Evolutionary conservation across 1,140 invertebrate genomes (phyloP).

Genomic region (Megalonaias nervosa): DNA sequence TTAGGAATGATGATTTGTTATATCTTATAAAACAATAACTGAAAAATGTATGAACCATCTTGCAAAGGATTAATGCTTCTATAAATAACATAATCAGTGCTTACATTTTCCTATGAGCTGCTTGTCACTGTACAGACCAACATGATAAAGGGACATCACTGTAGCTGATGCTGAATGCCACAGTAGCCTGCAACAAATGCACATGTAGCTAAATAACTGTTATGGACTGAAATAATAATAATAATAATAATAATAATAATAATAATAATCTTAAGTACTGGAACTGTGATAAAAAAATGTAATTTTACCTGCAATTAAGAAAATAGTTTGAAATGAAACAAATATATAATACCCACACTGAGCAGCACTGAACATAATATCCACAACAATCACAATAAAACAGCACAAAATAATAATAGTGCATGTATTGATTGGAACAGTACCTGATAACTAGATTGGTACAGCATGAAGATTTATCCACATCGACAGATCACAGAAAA

Average conservation of each 20-base stretch:
- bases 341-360: too few species aligned
- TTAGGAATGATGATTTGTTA: neutral
- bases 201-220: neutral
- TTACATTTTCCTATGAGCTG: slow-evolving; percentile 86
- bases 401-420: too few species aligned
- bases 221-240: neutral
- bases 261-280: neutral
- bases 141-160: slow-evolving; percentile 84
- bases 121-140: slow-evolving; percentile 89
- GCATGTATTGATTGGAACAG: too few species aligned
- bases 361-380: too few species aligned
- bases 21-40: neutral
- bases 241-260: neutral
- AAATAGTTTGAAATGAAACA: too few species aligned
- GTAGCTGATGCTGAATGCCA: slow-evolving; percentile 84
- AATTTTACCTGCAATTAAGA: too few species aligned
- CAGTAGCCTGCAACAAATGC: slow-evolving; percentile 75
- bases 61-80: neutral
- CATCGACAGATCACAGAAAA: too few species aligned
- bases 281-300: too few species aligned
- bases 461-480: too few species aligned
- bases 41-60: neutral
- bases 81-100: slow-evolving; percentile 34
- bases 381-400: too few species aligned
- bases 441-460: too few species aligned